Percentiles rank a stretch among this genome's conserved stretches.
These are phyloP conservation scores for Hydropotes inermis DNA, from an alignment of 2,113 vertebrate species.

Conservation along the genomic window DNA sequence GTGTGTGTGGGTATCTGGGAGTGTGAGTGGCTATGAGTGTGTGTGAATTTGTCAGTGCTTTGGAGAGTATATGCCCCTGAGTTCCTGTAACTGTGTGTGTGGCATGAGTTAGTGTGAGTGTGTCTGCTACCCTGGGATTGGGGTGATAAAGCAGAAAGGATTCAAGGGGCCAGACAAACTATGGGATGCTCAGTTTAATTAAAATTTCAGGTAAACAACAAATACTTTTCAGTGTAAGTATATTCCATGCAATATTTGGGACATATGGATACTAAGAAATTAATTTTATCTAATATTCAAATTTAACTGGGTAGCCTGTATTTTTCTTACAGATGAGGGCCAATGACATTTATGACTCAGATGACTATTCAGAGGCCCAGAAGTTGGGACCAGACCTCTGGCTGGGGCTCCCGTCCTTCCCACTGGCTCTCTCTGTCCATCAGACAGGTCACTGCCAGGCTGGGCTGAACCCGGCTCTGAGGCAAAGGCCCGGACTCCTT, in stretches of 20 bases:
- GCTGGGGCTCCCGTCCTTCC: background rate
- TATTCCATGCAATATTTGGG: background rate
- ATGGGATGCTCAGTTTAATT: background rate
- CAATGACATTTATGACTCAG: background rate
- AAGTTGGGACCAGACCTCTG: background rate
- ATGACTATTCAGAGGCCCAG: background rate
- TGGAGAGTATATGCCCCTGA: background rate
- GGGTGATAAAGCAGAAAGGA: background rate
- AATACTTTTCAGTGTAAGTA: background rate
- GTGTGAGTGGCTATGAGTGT: background rate
- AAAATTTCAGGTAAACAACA: background rate
- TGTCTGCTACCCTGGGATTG: background rate
- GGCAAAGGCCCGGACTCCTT: background rate
- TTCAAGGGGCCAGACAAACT: background rate
- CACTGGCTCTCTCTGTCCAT: background rate
- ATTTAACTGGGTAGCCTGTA: background rate
- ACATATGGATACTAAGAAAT: background rate
- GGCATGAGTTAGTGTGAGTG: background rate
- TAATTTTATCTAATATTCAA: no score
- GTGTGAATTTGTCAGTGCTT: background rate
- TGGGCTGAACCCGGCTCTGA: background rate
- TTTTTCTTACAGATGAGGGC: background rate
- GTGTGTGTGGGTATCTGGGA: background rate
- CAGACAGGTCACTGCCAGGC: background rate
- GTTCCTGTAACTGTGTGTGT: background rate